phyloP scores from a whole-genome alignment of 2,888 invertebrate genomes.

The Oscheius sp. region DNA sequence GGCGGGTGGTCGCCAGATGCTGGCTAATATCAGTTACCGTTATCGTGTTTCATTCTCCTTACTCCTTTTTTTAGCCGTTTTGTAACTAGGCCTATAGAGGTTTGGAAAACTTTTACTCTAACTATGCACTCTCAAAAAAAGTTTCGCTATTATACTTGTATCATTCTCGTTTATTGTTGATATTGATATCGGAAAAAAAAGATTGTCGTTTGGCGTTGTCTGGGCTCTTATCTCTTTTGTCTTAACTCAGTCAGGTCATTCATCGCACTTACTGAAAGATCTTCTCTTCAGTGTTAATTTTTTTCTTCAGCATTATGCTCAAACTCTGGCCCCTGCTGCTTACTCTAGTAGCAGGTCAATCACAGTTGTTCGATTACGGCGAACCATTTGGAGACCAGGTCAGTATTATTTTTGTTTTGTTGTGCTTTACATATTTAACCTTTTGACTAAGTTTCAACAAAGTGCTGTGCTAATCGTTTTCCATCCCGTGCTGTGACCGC shows the following conservation, averaged over 20 bases:
- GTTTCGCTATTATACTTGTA: background rate
- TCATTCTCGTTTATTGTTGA: background rate
- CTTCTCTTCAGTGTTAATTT: background rate
- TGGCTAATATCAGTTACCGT: slow-evolving; percentile 16
- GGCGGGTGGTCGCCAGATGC: slow-evolving; percentile 26
- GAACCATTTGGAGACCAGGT: slow-evolving; percentile 33
- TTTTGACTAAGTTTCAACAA: too few relatives aligned
- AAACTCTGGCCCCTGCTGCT: slow-evolving; percentile 18
- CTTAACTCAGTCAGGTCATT: slow-evolving; percentile 28
- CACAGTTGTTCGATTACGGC: slow-evolving; percentile 32
- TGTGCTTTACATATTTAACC: too few relatives aligned
- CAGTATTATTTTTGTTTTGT: background rate
- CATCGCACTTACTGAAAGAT: background rate
- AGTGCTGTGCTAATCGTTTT: too few relatives aligned
- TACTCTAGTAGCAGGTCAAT: slow-evolving; percentile 16
- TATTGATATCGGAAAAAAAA: slow-evolving; percentile 13
- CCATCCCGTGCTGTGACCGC: too few relatives aligned
- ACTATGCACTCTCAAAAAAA: slow-evolving; percentile 2
- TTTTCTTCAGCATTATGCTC: slow-evolving; percentile 23
- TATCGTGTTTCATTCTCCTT: slow-evolving; percentile 14
- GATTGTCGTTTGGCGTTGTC: slow-evolving; percentile 10
- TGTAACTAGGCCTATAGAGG: too few relatives aligned
- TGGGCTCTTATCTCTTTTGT: slow-evolving; percentile 20
- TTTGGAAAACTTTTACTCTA: slow-evolving; percentile 8
- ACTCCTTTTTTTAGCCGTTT: background rate